These are phyloP conservation scores for Epinotia bilunana DNA, from an alignment of 2,888 invertebrate genomes.

Conservation along the genomic window DNA sequence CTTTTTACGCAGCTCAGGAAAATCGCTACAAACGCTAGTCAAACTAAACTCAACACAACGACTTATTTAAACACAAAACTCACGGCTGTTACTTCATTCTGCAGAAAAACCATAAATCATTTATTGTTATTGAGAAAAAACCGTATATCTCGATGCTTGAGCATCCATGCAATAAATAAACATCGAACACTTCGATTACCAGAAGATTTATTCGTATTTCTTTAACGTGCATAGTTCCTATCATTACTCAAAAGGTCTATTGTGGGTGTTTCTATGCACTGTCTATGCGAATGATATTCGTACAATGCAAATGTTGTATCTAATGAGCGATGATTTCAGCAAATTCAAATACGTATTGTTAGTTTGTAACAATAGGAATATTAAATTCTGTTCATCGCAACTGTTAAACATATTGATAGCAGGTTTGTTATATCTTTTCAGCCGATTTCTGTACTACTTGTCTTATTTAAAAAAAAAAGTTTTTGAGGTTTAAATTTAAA, in stretches of 20 bases:
- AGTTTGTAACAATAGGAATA: conserved; percentile 15
- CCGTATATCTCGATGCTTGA: conserved; percentile 66
- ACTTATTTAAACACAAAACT: background rate
- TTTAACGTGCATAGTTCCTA: conserved; percentile 66
- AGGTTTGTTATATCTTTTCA: background rate
- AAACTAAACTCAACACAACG: conserved; percentile 11
- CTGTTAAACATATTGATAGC: background rate
- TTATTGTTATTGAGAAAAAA: conserved; percentile 71
- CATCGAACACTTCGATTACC: conserved; percentile 77
- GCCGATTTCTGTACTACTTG: too few relatives aligned
- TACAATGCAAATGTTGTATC: conserved; percentile 33
- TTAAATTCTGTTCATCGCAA: background rate
- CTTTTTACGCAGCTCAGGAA: conserved; percentile 25
- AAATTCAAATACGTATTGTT: conserved; percentile 1
- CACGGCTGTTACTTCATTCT: conserved; percentile 24
- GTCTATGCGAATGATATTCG: conserved; percentile 16
- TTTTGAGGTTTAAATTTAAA: too few relatives aligned
- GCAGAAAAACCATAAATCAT: conserved; percentile 69
- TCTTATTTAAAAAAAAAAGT: too few relatives aligned
- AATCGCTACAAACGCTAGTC: conserved; percentile 29
- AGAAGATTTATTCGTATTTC: conserved; percentile 80
- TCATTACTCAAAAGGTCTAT: conserved; percentile 77
- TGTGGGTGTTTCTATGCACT: conserved; percentile 54
- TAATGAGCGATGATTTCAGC: conserved; percentile 23
- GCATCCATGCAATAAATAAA: conserved; percentile 76